These are phyloP conservation scores for Syrrhaptes paradoxus DNA, from an alignment of 2,113 vertebrate genomes.

Conservation along the genomic window DNA sequence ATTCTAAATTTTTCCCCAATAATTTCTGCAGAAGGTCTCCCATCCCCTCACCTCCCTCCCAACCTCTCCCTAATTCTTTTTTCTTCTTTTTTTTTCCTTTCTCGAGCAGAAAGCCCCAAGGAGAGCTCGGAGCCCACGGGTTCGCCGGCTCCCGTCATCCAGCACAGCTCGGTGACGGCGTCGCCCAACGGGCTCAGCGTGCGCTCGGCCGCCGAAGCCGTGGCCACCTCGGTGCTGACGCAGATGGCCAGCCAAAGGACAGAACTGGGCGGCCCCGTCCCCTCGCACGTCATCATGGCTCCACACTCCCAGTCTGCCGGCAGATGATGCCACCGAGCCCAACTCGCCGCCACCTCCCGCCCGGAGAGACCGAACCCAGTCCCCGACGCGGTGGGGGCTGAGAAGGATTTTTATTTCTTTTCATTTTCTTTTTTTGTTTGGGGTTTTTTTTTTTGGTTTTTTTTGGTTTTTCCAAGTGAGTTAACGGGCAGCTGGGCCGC, in stretches of 20 bases:
- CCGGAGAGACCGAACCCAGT: conserved; percentile 9
- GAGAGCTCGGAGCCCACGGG: conserved; percentile 88
- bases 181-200: conserved; percentile 87
- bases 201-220: conserved; percentile 91
- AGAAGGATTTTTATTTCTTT: not conserved
- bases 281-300: conserved; percentile 83
- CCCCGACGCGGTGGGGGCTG: conserved; percentile 2
- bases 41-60: accelerated
- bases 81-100: not conserved
- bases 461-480: conserved; percentile 15
- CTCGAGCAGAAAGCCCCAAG: conserved; percentile 85
- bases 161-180: conserved; percentile 89
- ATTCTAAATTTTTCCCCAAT: too few relatives aligned
- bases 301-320: conserved; percentile 93
- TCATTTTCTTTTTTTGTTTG: not conserved
- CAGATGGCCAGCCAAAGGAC: conserved; percentile 93
- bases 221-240: conserved; percentile 93
- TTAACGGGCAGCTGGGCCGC: conserved; percentile 68
- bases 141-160: conserved; percentile 91
- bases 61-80: not conserved
- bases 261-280: conserved; percentile 81
- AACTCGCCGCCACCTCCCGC: not conserved
- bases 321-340: conserved; percentile 86
- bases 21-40: not conserved
- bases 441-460: not conserved